phyloP scores from a whole-genome alignment of 2,113 vertebrate genomes.

The Podarcis raffonei region DNA sequence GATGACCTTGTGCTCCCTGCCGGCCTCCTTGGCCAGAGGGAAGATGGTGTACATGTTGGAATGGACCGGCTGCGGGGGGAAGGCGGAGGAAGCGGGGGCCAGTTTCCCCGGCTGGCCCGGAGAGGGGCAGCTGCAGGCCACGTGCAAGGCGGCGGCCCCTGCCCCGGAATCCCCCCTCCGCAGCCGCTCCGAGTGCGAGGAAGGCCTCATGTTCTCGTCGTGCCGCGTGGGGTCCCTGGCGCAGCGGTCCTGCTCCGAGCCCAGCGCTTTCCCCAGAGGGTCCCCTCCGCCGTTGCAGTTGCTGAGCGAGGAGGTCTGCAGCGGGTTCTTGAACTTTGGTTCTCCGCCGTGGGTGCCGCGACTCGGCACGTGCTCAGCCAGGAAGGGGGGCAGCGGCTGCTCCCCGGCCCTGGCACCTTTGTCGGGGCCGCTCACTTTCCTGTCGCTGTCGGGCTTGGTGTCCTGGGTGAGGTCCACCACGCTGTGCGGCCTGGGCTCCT shows the following conservation, averaged over 20 bases:
- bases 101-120: slow-evolving; percentile 63
- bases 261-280: slow-evolving; percentile 72
- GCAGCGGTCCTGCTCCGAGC: slow-evolving; percentile 79
- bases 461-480: slow-evolving; percentile 86
- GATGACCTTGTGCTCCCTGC: slow-evolving; percentile 91
- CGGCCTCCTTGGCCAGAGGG: slow-evolving; percentile 80
- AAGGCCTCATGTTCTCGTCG: slow-evolving; percentile 78
- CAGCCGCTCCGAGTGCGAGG: slow-evolving; percentile 71
- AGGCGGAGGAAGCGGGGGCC: slow-evolving; percentile 66
- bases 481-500: slow-evolving; percentile 75
- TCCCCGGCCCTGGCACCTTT: slow-evolving; percentile 68
- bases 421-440: slow-evolving; percentile 77
- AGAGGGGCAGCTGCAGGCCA: slow-evolving; percentile 81
- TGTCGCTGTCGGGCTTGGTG: slow-evolving; percentile 80
- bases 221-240: slow-evolving; percentile 76
- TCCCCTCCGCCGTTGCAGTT: slow-evolving; percentile 75
- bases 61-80: slow-evolving; percentile 76
- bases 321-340: slow-evolving; percentile 77
- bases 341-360: slow-evolving; percentile 60
- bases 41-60: slow-evolving; percentile 82
- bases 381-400: slow-evolving; percentile 69
- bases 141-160: slow-evolving; percentile 77
- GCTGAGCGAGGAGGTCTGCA: slow-evolving; percentile 75
- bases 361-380: slow-evolving; percentile 73
- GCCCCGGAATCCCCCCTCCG: slow-evolving; percentile 80